Evolutionary conservation across 1,140 invertebrate species (phyloP), one percentile per base, ranked within the genome.

Genomic region (Agrilus planipennis): DNA sequence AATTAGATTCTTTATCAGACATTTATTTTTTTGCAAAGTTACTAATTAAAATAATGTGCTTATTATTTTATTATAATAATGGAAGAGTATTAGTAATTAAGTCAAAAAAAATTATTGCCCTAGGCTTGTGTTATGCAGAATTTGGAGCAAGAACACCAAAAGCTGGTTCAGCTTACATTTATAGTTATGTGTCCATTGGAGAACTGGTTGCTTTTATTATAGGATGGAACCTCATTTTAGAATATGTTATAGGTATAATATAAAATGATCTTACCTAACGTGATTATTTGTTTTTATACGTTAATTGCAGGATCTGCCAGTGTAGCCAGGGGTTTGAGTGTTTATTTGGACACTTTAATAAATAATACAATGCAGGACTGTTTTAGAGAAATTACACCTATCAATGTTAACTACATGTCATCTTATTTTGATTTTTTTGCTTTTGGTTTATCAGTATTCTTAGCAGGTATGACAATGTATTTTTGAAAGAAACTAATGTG

Each of bases 211-310:
- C 73, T 21, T 92, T 74, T 67, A 73, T 73, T 43, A 84, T 76
- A 54, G 87, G 88, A 15, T 92, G 89, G 89, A 92, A 90, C 63
- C 70, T 91, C 1, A 84, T 92, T 43, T 62, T 92, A 30, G 89
- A 92, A 62, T 92, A 92, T 69, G 76, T 88, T 1, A 90, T 93
- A 47, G 88, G 87, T 78, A n/a, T n/a, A n/a, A n/a, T n/a, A n/a
- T n/a, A n/a, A n/a, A n/a, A n/a, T n/a, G n/a, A n/a, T n/a, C n/a
- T n/a, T n/a, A n/a, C n/a, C n/a, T n/a, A n/a, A n/a, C n/a, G n/a
- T n/a, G n/a, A n/a, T n/a, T n/a, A n/a, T n/a, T n/a, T n/a, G n/a
- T 36, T 35, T 20, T 23, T 35, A 20, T 37, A n/a, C n/a, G n/a
- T n/a, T n/a, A 39, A 28, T 60, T 53, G 44, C 50, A 74, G 73